These are phyloP conservation scores for Tanytarsus gracilentus DNA, from an alignment of 2,888 invertebrate species.

Conservation along the genomic window DNA sequence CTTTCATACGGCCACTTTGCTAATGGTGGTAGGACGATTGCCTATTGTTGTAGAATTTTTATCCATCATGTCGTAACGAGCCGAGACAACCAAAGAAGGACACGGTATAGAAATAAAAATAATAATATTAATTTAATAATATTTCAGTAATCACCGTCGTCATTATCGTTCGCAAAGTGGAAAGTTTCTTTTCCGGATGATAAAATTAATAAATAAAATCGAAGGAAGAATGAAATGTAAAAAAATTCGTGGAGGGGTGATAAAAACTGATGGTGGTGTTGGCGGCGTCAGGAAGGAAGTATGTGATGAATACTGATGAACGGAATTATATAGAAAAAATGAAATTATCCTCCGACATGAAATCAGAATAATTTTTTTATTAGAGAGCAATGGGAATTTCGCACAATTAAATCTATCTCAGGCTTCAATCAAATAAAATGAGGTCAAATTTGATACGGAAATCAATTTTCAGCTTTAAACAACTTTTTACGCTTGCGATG, in stretches of 20 bases:
- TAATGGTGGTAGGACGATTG: conserved; percentile 91
- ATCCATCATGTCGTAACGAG: background rate
- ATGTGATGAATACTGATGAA: conserved; percentile 29
- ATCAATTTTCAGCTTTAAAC: too few relatives aligned
- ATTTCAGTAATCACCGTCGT: conserved; percentile 24
- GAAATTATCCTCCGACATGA: conserved; percentile 24
- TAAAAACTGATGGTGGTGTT: background rate
- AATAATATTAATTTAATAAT: conserved; percentile 25
- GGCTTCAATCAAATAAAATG: too few relatives aligned
- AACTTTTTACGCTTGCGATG: too few relatives aligned
- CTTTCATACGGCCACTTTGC: conserved; percentile 98
- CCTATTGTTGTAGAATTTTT: conserved; percentile 52
- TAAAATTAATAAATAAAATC: conserved; percentile 7
- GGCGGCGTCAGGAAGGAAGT: conserved; percentile 24
- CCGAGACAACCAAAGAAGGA: background rate
- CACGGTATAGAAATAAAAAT: conserved; percentile 11
- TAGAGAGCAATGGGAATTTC: too few relatives aligned
- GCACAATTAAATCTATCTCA: too few relatives aligned
- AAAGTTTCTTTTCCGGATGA: conserved; percentile 9
- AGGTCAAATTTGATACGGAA: too few relatives aligned
- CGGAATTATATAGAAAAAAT: conserved; percentile 28
- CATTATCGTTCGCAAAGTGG: background rate
- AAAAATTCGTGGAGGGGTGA: background rate
- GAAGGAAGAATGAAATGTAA: background rate
- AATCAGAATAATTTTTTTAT: background rate